Conservation (phyloP, 2,888 invertebrate genomes). For the Drosophila hamatofila region DNA sequence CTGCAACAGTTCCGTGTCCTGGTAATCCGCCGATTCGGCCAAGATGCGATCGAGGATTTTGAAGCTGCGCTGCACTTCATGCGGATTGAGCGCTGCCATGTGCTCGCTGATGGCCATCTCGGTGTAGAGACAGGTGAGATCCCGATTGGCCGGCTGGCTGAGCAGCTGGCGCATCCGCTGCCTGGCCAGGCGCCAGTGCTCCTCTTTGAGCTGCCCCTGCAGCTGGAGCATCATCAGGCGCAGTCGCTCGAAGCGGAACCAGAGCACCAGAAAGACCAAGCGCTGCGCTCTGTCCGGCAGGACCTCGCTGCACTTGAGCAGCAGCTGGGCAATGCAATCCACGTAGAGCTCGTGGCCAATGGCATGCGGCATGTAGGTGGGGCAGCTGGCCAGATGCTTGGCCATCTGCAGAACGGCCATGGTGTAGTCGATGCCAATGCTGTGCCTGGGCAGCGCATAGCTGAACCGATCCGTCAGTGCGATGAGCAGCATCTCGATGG, state of each 20-base stretch:
- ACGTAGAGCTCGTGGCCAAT: conserved; percentile 88
- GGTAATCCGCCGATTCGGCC: conserved; percentile 53
- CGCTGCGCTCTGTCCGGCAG: conserved; percentile 78
- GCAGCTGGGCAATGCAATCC: conserved; percentile 86
- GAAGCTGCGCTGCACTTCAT: conserved; percentile 58
- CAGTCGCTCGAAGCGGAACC: conserved; percentile 88
- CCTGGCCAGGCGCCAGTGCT: conserved; percentile 80
- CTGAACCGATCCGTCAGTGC: conserved; percentile 60
- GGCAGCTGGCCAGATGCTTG: conserved; percentile 87
- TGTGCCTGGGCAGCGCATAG: conserved; percentile 46
- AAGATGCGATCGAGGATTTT: not conserved
- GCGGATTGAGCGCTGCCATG: conserved; percentile 76
- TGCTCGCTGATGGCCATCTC: conserved; percentile 88
- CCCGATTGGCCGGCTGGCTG: conserved; percentile 86
- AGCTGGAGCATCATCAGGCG: conserved; percentile 86
- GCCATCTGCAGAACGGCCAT: conserved; percentile 81
- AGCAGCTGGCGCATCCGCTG: conserved; percentile 87
- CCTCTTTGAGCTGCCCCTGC: conserved; percentile 81
- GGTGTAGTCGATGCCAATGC: conserved; percentile 55
- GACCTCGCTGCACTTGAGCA: conserved; percentile 85
- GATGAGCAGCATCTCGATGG: conserved; percentile 86
- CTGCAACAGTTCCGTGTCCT: conserved; percentile 59
- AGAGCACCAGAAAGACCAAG: conserved; percentile 87
- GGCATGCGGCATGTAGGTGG: conserved; percentile 87
- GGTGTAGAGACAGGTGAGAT: conserved; percentile 87